Base-by-base conservation (phyloP, 1,140 invertebrate species). In the Cydia splendana region DNA sequence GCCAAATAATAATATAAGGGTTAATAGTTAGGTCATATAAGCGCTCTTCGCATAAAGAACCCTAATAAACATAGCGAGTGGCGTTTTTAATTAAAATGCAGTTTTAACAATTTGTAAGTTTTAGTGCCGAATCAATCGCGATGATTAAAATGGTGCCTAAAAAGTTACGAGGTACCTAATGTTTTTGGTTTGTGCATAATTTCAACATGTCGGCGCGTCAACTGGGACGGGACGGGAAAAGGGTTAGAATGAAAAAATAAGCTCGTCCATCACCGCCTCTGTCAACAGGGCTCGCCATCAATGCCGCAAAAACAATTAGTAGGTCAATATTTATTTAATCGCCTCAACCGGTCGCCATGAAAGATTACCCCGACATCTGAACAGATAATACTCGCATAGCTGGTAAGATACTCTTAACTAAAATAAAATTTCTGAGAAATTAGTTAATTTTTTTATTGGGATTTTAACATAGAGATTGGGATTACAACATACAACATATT, bases 271-370 rank as follows among this genome's bases (percentile, higher is more conserved):
- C 91, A 91, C 81, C 42, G 82, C 83, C 82, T 87, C 83, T 92
- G 89, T 92, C 91, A 92, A 91, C 89, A 89, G 77, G 79, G 79
- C 80, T 79, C 77, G 84, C 82, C 83, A 81, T 88, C 87, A 84
- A 89, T 85, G 86, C 87, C 88, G 85, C 85, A 91, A 88, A 92
- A 91, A 91, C 87, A 92, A 92, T 92, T 90, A 90, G 86, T 88
- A 88, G 85, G 85, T 88, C 88, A 90, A 92, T 92, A 90, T 91
- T 89, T 90, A 90, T 91, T 91, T 89, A 87, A 90, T 89, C 85
- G 83, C 85, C 78, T 81, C 62, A 81, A 84, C 80, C 80, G 78
- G 76, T 73, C 76, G 78, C 71, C 38, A 76, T 85, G 83, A 86
- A 86, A 82, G 83, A 84, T 83, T 81, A 80, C 80, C 82, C 67